Evolutionary conservation across 1,140 invertebrate genomes (phyloP).

Genomic region (Procambarus clarkii): DNA sequence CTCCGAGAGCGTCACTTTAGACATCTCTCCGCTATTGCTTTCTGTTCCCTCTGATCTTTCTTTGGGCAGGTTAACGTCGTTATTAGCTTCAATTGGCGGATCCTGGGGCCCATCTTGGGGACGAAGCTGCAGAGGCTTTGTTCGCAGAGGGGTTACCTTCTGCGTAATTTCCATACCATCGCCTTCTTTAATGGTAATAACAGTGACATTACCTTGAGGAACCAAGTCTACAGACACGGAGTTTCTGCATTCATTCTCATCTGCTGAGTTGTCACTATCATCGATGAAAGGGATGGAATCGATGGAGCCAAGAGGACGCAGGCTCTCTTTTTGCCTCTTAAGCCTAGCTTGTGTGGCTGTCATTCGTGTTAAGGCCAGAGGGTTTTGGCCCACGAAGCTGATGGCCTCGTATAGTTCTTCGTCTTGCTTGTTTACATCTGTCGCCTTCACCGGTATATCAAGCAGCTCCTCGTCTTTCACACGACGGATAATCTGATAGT

Average conservation of each 20-base stretch:
- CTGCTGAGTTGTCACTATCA: constrained; percentile 41
- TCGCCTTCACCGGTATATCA: neutral
- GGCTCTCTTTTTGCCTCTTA: constrained; percentile 9
- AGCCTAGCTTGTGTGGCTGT: constrained; percentile 50
- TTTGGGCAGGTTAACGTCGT: neutral
- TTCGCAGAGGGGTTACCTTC: constrained; percentile 24
- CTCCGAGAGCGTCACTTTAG: constrained; percentile 1
- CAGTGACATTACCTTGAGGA: constrained; percentile 22
- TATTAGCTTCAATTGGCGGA: neutral
- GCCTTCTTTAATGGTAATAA: constrained; percentile 46
- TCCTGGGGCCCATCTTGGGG: neutral
- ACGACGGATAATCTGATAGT: constrained; percentile 26
- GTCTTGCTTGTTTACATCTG: neutral
- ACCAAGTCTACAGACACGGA: neutral
- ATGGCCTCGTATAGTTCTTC: constrained; percentile 26
- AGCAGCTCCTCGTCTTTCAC: constrained; percentile 18
- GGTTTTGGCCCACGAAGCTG: constrained; percentile 17
- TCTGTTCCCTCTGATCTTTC: neutral
- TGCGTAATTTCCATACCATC: constrained; percentile 38
- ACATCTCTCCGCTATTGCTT: neutral
- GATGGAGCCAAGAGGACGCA: constrained; percentile 16
- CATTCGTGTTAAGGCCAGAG: constrained; percentile 13
- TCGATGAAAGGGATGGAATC: constrained; percentile 65
- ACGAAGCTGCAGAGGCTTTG: neutral
- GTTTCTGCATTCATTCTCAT: constrained; percentile 16